Evolutionary conservation across 2,113 vertebrate genomes (phyloP).

Genomic region (Baryphthengus martii): DNA sequence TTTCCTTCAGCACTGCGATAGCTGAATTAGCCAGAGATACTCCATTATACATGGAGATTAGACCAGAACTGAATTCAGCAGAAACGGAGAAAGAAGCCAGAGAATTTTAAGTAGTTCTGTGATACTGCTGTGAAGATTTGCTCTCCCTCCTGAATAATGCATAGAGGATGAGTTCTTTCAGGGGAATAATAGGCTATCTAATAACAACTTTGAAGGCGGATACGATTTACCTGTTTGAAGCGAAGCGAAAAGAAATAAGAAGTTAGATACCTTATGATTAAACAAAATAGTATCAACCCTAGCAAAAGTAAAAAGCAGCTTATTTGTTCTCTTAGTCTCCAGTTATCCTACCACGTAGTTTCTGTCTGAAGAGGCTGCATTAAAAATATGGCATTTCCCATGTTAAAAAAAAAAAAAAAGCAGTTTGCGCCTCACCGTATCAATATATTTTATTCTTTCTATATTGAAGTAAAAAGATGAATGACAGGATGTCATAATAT

Average conservation of each 20-base stretch:
- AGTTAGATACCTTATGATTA: neutral
- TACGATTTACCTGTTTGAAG: conserved; percentile 14
- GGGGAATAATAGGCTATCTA: neutral
- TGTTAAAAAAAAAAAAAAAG: neutral
- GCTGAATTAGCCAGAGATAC: conserved; percentile 7
- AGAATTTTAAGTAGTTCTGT: conserved; percentile 43
- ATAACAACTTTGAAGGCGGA: neutral
- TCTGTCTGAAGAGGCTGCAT: neutral
- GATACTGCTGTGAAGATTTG: conserved; percentile 17
- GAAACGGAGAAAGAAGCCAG: neutral
- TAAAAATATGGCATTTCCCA: neutral
- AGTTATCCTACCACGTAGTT: neutral
- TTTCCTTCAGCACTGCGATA: neutral
- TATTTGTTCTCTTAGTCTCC: neutral
- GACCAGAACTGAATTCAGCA: neutral
- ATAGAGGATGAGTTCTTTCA: neutral
- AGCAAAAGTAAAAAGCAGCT: neutral
- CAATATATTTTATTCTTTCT: neutral
- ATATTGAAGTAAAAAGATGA: neutral
- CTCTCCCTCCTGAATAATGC: conserved; percentile 13
- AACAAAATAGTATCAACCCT: neutral
- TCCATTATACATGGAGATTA: conserved; percentile 27
- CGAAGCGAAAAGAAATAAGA: neutral
- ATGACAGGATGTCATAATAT: neutral
- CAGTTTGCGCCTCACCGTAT: neutral